These are phyloP conservation scores for Archivesica marissinica DNA, from an alignment of 1,140 invertebrate genomes.

Conservation along the genomic window DNA sequence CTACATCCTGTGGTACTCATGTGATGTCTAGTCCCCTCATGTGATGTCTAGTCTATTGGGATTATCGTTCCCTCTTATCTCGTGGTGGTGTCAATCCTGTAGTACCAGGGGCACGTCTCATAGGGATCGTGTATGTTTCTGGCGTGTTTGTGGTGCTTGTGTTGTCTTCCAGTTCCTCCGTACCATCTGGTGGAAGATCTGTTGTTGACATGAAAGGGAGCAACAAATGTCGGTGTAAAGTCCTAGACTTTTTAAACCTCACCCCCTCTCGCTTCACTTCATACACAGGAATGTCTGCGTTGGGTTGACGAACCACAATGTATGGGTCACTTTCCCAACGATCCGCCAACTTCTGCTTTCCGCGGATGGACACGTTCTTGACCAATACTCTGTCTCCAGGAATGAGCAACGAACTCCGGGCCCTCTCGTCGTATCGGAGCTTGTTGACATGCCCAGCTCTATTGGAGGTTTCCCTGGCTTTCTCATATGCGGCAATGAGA, in stretches of 20 bases:
- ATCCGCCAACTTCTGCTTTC: conserved; percentile 15
- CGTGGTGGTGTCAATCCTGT: too few species aligned
- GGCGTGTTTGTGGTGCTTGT: too few species aligned
- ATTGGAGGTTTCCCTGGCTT: background rate
- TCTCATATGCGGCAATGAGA: conserved; percentile 7
- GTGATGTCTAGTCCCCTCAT: too few species aligned
- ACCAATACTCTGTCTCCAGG: conserved; percentile 26
- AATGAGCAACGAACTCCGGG: background rate
- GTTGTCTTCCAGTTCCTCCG: conserved; percentile 17
- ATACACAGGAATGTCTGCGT: background rate
- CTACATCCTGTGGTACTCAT: too few species aligned
- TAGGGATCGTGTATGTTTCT: too few species aligned
- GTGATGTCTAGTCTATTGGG: too few species aligned
- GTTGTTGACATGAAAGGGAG: conserved; percentile 11
- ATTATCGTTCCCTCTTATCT: too few species aligned
- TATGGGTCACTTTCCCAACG: conserved; percentile 31
- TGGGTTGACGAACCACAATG: background rate
- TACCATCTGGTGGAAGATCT: conserved; percentile 32
- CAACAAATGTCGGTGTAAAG: conserved; percentile 14
- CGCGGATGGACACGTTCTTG: background rate
- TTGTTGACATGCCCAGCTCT: background rate
- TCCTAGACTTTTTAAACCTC: background rate
- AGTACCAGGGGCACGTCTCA: too few species aligned
- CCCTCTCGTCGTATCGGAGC: background rate
- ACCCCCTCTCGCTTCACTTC: background rate